Percentiles rank a stretch among this genome's conserved stretches.
These are phyloP conservation scores for Echinarachnius parma DNA, from an alignment of 53 echinoderm and acorn worm species.

Conservation along the genomic window DNA sequence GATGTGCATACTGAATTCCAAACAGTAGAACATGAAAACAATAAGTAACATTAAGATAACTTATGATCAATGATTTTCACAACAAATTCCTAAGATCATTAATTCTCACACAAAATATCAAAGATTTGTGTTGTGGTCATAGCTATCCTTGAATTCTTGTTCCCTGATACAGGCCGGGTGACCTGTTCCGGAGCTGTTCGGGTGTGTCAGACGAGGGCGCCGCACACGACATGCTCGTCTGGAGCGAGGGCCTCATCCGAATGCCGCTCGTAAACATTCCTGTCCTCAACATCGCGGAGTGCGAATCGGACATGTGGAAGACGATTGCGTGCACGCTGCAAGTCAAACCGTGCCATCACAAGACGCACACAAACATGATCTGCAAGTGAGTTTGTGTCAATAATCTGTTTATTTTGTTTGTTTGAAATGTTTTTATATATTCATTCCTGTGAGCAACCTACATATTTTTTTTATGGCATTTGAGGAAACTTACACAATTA, in stretches of 20 bases:
- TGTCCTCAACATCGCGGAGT: conserved; percentile 84
- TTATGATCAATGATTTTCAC: too few relatives aligned
- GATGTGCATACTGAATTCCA: too few relatives aligned
- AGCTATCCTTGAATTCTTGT: not conserved
- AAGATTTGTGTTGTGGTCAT: too few relatives aligned
- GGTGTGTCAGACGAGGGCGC: conserved; percentile 77
- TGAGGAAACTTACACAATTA: too few relatives aligned
- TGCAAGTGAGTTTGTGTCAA: conserved; percentile 77
- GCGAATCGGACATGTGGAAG: conserved; percentile 96
- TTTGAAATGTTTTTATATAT: too few relatives aligned
- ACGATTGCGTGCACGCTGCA: conserved; percentile 95
- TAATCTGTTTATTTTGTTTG: too few relatives aligned
- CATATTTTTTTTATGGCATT: too few relatives aligned
- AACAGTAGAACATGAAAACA: too few relatives aligned
- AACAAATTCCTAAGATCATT: too few relatives aligned
- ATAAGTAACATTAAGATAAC: too few relatives aligned
- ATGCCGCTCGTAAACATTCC: conserved; percentile 85
- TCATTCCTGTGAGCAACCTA: too few relatives aligned
- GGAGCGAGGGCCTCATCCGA: conserved; percentile 81
- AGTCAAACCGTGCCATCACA: conserved; percentile 87
- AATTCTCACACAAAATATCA: too few relatives aligned
- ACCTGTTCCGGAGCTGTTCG: conserved; percentile 83
- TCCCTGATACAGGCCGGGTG: conserved; percentile 68
- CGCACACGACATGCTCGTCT: conserved; percentile 67
- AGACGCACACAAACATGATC: conserved; percentile 97